A percentile compares a stretch with the other conserved stretches of the same genome.
Conservation (phyloP, 37 sponge, comb jelly and placozoan species). For the Spongilla lacustris region DNA sequence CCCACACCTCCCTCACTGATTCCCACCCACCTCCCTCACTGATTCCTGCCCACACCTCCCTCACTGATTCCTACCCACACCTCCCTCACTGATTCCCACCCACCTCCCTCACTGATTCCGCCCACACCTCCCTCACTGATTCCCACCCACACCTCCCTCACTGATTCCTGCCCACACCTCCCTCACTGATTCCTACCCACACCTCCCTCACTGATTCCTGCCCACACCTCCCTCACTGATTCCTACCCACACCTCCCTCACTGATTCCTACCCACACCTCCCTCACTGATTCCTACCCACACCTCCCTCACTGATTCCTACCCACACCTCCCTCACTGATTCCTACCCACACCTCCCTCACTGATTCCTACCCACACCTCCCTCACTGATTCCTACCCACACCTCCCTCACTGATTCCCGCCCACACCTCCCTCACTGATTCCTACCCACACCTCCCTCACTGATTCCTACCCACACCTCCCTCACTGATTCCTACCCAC, state of each 20-base stretch:
- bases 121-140: background rate
- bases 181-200: background rate
- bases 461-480: background rate
- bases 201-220: background rate
- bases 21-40: background rate
- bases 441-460: background rate
- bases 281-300: background rate
- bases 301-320: background rate
- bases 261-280: background rate
- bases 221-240: background rate
- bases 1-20: background rate
- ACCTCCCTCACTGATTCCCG: background rate
- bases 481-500: background rate
- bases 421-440: background rate
- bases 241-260: background rate
- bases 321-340: background rate
- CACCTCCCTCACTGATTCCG: background rate
- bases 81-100: background rate
- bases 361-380: background rate
- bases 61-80: background rate
- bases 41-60: background rate
- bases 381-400: background rate
- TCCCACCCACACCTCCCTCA: background rate
- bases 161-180: background rate
- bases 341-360: background rate